Conservation (phyloP, 2,797 vertebrate genomes). For the Pseudochirops cupreus region DNA sequence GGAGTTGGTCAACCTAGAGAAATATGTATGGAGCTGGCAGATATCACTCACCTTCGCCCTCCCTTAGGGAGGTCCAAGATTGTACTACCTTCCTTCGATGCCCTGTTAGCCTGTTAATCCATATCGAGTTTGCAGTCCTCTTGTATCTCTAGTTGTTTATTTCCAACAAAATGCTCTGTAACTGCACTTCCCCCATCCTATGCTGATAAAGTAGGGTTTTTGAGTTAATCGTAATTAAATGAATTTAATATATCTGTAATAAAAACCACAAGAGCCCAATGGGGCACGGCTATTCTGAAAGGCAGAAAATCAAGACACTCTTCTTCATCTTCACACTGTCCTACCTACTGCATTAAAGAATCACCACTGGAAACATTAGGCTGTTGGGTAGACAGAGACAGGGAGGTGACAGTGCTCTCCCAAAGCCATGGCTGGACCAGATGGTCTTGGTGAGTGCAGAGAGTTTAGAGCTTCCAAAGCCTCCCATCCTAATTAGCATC, state of each 20-base stretch:
- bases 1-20: too few species aligned
- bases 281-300: neutral
- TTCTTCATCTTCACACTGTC: too few species aligned
- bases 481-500: neutral
- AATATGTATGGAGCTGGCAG: too few species aligned
- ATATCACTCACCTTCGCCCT: neutral
- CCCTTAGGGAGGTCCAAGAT: neutral
- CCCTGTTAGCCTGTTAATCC: neutral
- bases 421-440: neutral
- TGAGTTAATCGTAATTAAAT: neutral
- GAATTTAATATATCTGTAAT: neutral
- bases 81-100: neutral
- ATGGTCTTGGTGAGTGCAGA: neutral
- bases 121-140: neutral
- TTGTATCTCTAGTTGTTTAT: neutral
- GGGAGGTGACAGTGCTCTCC: neutral
- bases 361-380: neutral
- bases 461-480: neutral
- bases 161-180: neutral
- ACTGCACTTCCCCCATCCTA: too few species aligned
- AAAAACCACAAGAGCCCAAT: neutral
- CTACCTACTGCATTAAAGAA: too few species aligned
- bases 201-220: neutral
- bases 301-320: neutral
- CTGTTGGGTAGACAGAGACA: neutral